Conservation (phyloP, 2,888 invertebrate species). For the Latrodectus elegans region DNA sequence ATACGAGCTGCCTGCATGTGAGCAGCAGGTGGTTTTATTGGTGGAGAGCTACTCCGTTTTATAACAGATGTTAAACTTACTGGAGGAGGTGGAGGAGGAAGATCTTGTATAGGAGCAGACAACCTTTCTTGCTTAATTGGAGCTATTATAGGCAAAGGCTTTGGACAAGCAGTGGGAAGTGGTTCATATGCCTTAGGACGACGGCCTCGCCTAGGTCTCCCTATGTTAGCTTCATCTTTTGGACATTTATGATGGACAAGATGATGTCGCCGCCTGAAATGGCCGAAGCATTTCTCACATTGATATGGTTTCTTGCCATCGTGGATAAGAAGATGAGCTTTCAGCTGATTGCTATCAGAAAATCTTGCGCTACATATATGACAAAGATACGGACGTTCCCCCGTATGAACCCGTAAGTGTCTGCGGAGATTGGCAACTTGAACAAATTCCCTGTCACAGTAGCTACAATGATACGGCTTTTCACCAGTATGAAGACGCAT, state of each 20-base stretch:
- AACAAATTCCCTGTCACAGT: slow-evolving; percentile 93
- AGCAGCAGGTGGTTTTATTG: slow-evolving; percentile 28
- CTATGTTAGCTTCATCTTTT: slow-evolving; percentile 72
- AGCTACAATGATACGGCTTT: slow-evolving; percentile 92
- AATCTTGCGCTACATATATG: slow-evolving; percentile 89
- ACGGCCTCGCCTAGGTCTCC: slow-evolving; percentile 72
- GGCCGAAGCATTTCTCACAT: slow-evolving; percentile 86
- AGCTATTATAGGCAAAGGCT: slow-evolving; percentile 34
- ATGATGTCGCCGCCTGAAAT: slow-evolving; percentile 89
- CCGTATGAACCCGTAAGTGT: slow-evolving; percentile 91
- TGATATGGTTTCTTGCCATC: slow-evolving; percentile 92
- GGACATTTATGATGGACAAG: slow-evolving; percentile 89
- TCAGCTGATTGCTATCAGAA: slow-evolving; percentile 92
- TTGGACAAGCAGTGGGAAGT: slow-evolving; percentile 14
- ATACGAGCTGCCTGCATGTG: slow-evolving; percentile 55
- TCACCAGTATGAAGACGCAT: slow-evolving; percentile 94
- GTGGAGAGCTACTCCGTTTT: slow-evolving; percentile 16
- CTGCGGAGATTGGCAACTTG: slow-evolving; percentile 93
- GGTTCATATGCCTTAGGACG: slow-evolving; percentile 71
- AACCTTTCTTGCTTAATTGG: slow-evolving; percentile 50
- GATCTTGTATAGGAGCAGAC: slow-evolving; percentile 39
- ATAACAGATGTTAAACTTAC: slow-evolving; percentile 49
- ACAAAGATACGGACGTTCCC: slow-evolving; percentile 92
- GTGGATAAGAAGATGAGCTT: slow-evolving; percentile 90
- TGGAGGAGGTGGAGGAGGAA: slow-evolving; percentile 26